Base-by-base conservation (phyloP, 2,888 invertebrate genomes). In the Macrosoma leucophasiata region DNA sequence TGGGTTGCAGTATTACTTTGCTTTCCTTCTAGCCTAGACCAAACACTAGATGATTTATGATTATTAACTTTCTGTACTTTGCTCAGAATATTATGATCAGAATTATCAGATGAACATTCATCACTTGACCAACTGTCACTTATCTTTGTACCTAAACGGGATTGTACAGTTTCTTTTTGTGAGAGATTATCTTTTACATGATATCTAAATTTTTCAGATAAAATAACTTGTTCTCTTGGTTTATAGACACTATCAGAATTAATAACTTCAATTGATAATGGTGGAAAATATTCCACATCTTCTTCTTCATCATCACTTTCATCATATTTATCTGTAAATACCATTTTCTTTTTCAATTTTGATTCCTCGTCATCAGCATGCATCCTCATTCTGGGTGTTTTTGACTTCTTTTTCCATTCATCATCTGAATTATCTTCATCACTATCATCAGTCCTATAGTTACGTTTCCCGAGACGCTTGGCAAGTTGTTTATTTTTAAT, bases 291-390 rank as follows among this genome's bases (percentile, higher is more conserved):
- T 21, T 52, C 56, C 19, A 59, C 55, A 14, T 49, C 49, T 28
- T 41, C 45, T 15, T 28, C 32, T 17, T 41, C 39, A 43, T 55
- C 48, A 10, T 52, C 43, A 34, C 49, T 49, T 51, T 51, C 62
- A 35, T 36, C 48, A 40, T 39, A 32, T n/a, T n/a, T n/a, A n/a
- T n/a, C n/a, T n/a, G n/a, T n/a, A n/a, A n/a, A n/a, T 43, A 53
- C 58, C 51, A 50, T 69, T 52, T 67, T 66, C 52, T 68, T 66
- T 48, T 52, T 76, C 47, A 57, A 71, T 57, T 88, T 89, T 34
- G 88, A 87, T 65, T 93, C 92, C 69, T 92, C 91, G 59, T 94
- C 94, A 70, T 94, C 94, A n/a, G 94, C 94, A 67, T 91, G 92
- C 94, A 94, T 94, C 52, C 92, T 82, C 93, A 94, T 93, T 53